These are phyloP conservation scores for Amia ocellicauda DNA, from an alignment of 2,113 vertebrate genomes.

Conservation along the genomic window DNA sequence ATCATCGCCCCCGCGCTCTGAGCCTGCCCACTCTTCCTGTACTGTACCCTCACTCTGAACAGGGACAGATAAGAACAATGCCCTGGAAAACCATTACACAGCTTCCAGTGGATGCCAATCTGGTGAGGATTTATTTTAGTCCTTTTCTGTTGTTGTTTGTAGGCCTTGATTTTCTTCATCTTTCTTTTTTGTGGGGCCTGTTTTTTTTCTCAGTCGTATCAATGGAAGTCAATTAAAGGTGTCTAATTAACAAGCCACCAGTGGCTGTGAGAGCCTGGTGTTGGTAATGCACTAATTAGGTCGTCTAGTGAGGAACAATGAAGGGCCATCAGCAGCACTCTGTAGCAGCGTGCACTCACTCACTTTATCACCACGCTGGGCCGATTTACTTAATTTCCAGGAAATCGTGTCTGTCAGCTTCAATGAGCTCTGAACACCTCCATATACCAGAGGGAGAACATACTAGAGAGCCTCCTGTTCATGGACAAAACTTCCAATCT, in stretches of 20 bases:
- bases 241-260: not conserved
- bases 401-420: slow-evolving; percentile 48
- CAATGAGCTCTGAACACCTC: slow-evolving; percentile 37
- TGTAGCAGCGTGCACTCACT: slow-evolving; percentile 55
- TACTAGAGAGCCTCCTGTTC: slow-evolving; percentile 38
- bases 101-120: too few species aligned
- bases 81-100: too few species aligned
- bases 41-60: not conserved
- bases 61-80: too few species aligned
- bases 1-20: too few species aligned
- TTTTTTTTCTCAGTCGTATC: not conserved
- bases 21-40: not conserved
- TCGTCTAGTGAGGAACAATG: slow-evolving; percentile 20
- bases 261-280: not conserved
- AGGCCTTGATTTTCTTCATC: too few species aligned
- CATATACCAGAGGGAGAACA: slow-evolving; percentile 40
- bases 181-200: not conserved
- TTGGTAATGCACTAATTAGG: slow-evolving; percentile 17
- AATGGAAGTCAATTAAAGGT: not conserved
- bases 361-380: slow-evolving; percentile 53
- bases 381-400: slow-evolving; percentile 40
- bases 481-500: slow-evolving; percentile 26
- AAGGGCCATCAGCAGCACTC: slow-evolving; percentile 23
- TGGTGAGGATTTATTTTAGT: too few species aligned
- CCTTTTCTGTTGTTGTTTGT: too few species aligned